A percentile compares a stretch with the other conserved stretches of the same genome.
phyloP scores from a whole-genome alignment of 2,888 invertebrate genomes.

The Dorcus hopei region DNA sequence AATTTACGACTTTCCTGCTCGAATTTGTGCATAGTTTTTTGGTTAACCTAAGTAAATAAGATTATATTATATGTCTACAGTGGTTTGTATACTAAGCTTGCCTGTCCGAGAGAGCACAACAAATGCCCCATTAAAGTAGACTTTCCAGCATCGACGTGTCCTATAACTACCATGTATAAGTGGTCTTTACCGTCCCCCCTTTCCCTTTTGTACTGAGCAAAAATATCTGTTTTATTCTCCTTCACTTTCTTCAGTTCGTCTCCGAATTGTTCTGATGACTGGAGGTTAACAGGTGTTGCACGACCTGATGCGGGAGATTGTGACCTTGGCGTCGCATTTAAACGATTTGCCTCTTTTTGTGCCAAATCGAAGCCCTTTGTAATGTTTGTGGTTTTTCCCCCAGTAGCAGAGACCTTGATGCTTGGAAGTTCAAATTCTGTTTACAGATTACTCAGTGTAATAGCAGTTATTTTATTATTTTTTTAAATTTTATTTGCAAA shows the following conservation, averaged over 20 bases:
- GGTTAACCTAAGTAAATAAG: conserved; percentile 55
- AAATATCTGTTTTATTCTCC: conserved; percentile 59
- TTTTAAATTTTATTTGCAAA: not conserved
- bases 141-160: conserved; percentile 97
- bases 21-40: conserved; percentile 91
- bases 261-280: conserved; percentile 17
- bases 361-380: conserved; percentile 61
- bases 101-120: conserved; percentile 81
- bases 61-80: not conserved
- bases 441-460: not conserved
- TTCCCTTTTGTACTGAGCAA: conserved; percentile 66
- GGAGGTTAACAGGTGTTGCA: conserved; percentile 48
- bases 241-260: conserved; percentile 43
- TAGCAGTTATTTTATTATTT: not conserved
- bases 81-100: conserved; percentile 21
- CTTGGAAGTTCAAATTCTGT: conserved; percentile 16
- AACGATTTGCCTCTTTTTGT: conserved; percentile 34
- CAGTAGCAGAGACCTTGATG: conserved; percentile 44
- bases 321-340: conserved; percentile 55
- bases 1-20: conserved; percentile 96
- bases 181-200: conserved; percentile 80
- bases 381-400: conserved; percentile 49
- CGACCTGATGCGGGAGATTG: conserved; percentile 68
- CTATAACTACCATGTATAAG: conserved; percentile 88
- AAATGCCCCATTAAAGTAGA: conserved; percentile 96